Base-by-base conservation (phyloP, 2,888 invertebrate genomes). In the Apodemia mormo region DNA sequence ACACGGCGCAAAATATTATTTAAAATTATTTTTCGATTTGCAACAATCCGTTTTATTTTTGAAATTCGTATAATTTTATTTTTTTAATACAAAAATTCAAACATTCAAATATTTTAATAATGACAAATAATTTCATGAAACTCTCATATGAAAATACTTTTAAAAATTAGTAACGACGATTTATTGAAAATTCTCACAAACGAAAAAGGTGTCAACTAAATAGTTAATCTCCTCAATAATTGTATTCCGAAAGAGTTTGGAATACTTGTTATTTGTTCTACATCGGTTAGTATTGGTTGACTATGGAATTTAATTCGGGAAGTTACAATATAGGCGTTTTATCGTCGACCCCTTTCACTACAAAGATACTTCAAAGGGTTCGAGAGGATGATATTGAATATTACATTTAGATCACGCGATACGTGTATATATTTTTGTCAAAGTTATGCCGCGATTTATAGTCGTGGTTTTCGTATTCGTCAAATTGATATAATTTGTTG, bases 221-320 rank as follows among this genome's bases (percentile, higher is more conserved):
- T 61, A 33, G 30, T 61, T 30, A 61, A 61, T 61, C 29, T n/a
- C 61, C 33, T 33, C 37, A 14, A 64, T 64, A 68, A 68, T 68
- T 68, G 65, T 65, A 68, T 65, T 49, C 43, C 3, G 61, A 58
- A 58, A 30, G 40, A 61, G 40, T 61, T 68, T 14, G 43, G 66
- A 43, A 68, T 54, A 61, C 58, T 43, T 68, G 68, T 52, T 73
- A 75, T 74, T 76, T 68, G 68, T 67, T 65, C 73, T 71, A 73
- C 75, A 76, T 76, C 72, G 76, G 72, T 72, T 72, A 70, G 76
- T 75, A 71, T 78, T 73, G 76, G 79, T 83, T 79, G 76, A 72
- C 78, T 79, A 77, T 78, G 85, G 86, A 87, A 87, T 87, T 87
- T 88, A 84, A 87, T 88, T 85, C 82, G 78, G 79, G 79, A 83